phyloP scores from a whole-genome alignment of 2,888 invertebrate genomes.

The Cosmopolites sordidus region DNA sequence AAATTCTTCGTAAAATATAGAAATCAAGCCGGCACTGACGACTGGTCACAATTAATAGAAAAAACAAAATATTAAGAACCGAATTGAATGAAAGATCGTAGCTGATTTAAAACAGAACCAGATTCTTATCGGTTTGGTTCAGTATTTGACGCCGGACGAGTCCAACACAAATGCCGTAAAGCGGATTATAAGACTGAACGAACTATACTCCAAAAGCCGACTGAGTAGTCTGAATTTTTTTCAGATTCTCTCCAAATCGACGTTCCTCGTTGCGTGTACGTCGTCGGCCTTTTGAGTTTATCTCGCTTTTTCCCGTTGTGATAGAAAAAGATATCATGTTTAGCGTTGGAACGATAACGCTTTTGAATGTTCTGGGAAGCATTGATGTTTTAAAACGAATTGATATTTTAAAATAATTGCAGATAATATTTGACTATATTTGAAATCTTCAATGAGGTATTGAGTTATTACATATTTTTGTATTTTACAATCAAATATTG shows the following conservation, averaged over 20 bases:
- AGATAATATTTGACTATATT: no score
- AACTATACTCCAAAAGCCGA: conserved; percentile 1
- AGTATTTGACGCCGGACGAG: neutral
- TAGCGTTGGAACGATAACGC: no score
- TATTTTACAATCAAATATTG: no score
- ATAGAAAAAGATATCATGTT: no score
- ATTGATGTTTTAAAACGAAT: no score
- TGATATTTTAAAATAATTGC: no score
- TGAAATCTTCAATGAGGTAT: no score
- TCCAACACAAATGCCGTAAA: neutral
- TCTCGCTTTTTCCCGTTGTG: no score
- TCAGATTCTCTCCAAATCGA: conserved; percentile 1
- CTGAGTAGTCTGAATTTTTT: conserved; percentile 9
- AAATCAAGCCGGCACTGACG: conserved; percentile 3
- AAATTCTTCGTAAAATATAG: neutral
- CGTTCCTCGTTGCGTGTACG: no score
- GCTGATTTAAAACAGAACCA: neutral
- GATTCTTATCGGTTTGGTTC: neutral
- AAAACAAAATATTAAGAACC: neutral
- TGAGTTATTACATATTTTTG: no score
- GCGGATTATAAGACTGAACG: neutral
- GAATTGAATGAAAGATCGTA: neutral
- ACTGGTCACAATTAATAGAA: neutral
- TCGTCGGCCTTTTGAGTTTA: no score
- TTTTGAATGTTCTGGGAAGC: no score